phyloP scores from a whole-genome alignment of 2,797 vertebrate species.

The Setipinna tenuifilis region DNA sequence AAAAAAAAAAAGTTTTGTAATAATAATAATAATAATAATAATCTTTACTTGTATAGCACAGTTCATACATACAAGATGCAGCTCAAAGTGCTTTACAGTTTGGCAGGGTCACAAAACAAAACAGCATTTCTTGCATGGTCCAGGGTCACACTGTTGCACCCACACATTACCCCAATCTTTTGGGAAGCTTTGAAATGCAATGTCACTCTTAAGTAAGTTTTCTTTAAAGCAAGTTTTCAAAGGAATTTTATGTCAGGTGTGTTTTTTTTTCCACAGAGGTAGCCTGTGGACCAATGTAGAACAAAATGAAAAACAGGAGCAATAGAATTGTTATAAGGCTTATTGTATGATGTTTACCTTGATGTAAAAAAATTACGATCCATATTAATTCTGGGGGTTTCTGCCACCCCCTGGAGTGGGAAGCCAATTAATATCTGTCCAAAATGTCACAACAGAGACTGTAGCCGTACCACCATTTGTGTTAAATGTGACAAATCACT shows the following conservation, averaged over 20 bases:
- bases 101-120: too few relatives aligned
- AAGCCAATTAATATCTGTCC: constrained; percentile 4
- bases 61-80: too few relatives aligned
- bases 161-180: not conserved
- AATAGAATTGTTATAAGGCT: too few relatives aligned
- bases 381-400: not conserved
- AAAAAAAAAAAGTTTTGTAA: too few relatives aligned
- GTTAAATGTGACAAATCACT: constrained; percentile 28
- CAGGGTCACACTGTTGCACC: not conserved
- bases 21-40: too few relatives aligned
- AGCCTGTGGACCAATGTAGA: not conserved
- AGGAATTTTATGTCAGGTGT: not conserved
- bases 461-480: constrained; percentile 11
- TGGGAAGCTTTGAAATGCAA: not conserved
- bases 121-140: not conserved
- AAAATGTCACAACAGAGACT: constrained; percentile 7
- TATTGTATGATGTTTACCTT: not conserved
- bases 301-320: too few relatives aligned
- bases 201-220: not conserved
- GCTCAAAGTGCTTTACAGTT: too few relatives aligned
- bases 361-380: not conserved
- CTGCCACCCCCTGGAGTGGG: not conserved
- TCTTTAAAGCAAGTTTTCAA: not conserved
- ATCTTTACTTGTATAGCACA: too few relatives aligned
- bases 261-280: not conserved